Evolutionary conservation across 2,888 invertebrate species (phyloP).

Genomic region (Gandaritis pyraliata): DNA sequence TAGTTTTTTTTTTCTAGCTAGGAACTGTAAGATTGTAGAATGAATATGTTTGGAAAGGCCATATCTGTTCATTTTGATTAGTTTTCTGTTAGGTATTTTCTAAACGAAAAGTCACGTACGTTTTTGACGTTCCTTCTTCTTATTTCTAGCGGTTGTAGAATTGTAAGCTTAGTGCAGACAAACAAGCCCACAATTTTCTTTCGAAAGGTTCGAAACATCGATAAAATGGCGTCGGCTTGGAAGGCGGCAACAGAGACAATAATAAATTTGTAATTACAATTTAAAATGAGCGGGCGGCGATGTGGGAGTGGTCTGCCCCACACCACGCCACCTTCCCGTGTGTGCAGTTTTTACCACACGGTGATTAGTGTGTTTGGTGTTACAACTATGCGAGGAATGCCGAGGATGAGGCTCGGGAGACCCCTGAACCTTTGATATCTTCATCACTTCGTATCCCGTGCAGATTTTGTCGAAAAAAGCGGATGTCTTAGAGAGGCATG

Average conservation of each 20-base stretch:
- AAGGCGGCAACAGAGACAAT: constrained; percentile 83
- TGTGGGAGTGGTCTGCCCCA: constrained; percentile 77
- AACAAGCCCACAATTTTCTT: background rate
- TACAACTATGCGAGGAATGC: constrained; percentile 22
- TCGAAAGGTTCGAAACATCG: constrained; percentile 47
- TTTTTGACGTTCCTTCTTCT: no score
- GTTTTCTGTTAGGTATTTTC: no score
- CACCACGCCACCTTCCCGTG: constrained; percentile 70
- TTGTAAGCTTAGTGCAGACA: background rate
- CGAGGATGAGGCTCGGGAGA: background rate
- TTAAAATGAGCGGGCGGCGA: constrained; percentile 84
- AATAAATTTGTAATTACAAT: constrained; percentile 84
- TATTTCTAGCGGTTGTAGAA: no score
- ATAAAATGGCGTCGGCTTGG: constrained; percentile 79
- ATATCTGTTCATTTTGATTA: no score
- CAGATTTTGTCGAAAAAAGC: background rate
- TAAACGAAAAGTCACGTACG: no score
- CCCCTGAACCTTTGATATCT: background rate
- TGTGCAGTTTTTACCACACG: constrained; percentile 76
- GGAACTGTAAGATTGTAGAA: no score
- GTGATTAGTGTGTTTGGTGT: constrained; percentile 49
- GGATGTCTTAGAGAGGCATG: background rate
- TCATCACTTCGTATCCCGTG: background rate
- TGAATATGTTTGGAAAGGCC: no score
- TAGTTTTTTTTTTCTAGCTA: no score